A percentile compares a stretch with the other conserved stretches of the same genome.
phyloP scores from a whole-genome alignment of 2,113 vertebrate genomes.

The Rissa tridactyla region DNA sequence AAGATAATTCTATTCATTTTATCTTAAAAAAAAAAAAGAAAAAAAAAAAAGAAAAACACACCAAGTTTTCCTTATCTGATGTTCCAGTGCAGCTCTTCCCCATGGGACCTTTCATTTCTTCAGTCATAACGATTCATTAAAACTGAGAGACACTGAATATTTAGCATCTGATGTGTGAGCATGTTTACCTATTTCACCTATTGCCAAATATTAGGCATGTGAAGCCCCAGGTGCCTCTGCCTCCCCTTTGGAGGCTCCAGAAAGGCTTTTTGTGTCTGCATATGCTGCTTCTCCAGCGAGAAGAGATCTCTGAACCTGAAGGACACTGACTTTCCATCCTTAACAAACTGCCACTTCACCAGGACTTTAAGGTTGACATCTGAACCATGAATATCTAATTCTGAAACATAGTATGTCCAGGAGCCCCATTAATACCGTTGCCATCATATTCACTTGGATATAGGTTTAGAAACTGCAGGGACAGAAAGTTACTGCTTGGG shows the following conservation, averaged over 20 bases:
- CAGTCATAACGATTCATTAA: slow-evolving; percentile 23
- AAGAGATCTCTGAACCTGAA: background rate
- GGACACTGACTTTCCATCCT: background rate
- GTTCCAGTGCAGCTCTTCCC: background rate
- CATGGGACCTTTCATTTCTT: slow-evolving; percentile 3
- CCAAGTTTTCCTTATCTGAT: slow-evolving; percentile 18
- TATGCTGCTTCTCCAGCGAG: background rate
- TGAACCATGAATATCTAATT: background rate
- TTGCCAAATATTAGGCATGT: background rate
- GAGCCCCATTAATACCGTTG: background rate
- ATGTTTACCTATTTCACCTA: background rate
- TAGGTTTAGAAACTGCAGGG: background rate
- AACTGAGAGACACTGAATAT: background rate
- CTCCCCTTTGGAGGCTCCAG: background rate
- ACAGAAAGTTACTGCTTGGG: background rate
- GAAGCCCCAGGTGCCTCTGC: background rate
- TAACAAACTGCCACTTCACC: background rate
- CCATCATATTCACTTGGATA: background rate
- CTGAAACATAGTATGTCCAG: background rate
- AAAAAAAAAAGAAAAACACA: background rate
- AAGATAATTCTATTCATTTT: slow-evolving; percentile 52
- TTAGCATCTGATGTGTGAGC: slow-evolving; percentile 19
- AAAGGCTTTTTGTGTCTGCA: background rate
- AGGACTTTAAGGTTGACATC: background rate
- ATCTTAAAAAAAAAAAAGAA: background rate